These are phyloP conservation scores for Melanostoma scalare DNA, from an alignment of 2,888 invertebrate genomes.

Conservation along the genomic window DNA sequence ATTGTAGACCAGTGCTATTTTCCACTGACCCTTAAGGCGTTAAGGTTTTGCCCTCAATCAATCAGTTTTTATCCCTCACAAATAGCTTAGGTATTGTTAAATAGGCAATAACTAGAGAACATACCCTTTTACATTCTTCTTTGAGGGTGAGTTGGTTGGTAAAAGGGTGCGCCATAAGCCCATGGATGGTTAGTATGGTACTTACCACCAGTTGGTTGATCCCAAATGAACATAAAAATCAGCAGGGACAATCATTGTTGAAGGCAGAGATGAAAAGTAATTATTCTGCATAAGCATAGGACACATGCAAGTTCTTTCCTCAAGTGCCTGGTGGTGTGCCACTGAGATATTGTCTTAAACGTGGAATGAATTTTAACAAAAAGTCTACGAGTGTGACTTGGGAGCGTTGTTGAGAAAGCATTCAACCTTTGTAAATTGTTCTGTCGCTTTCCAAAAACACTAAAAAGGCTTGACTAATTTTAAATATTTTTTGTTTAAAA, in stretches of 20 bases:
- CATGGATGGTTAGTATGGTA: constrained; percentile 25
- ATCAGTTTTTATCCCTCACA: constrained; percentile 40
- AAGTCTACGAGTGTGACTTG: not conserved
- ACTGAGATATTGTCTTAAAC: constrained; percentile 39
- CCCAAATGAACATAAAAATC: constrained; percentile 59
- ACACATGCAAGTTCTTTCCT: constrained; percentile 52
- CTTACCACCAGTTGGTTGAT: constrained; percentile 59
- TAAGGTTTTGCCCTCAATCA: constrained; percentile 32
- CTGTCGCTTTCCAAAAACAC: too few relatives aligned
- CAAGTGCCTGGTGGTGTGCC: constrained; percentile 43
- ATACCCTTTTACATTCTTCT: constrained; percentile 45
- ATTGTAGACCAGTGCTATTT: constrained; percentile 29
- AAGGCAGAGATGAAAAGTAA: constrained; percentile 51
- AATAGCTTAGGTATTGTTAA: constrained; percentile 45
- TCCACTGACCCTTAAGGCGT: constrained; percentile 44
- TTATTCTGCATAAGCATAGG: constrained; percentile 50
- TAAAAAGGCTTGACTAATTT: too few relatives aligned
- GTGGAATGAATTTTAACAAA: constrained; percentile 4
- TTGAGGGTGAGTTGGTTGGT: constrained; percentile 38
- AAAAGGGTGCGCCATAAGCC: constrained; percentile 40
- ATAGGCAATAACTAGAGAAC: constrained; percentile 57
- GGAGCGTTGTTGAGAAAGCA: too few relatives aligned
- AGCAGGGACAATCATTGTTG: constrained; percentile 34
- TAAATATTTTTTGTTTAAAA: too few relatives aligned
- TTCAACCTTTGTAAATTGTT: too few relatives aligned